Conservation (phyloP, 2,888 invertebrate species). For the Catotricha subobsoleta region DNA sequence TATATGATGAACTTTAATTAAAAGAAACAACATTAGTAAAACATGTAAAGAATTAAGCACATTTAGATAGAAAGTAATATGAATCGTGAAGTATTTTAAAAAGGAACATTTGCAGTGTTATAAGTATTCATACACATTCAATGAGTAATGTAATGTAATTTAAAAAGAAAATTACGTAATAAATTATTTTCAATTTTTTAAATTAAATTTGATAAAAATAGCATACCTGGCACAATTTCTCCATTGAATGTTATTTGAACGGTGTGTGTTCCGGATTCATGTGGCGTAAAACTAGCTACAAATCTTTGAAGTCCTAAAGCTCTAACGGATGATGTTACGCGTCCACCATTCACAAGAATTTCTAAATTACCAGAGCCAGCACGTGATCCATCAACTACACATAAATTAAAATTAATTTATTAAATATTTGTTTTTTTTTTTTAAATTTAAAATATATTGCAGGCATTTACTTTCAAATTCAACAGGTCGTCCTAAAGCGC, state of each 20-base stretch:
- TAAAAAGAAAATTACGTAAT: too few relatives aligned
- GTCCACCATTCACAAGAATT: slow-evolving; percentile 84
- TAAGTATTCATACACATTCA: too few relatives aligned
- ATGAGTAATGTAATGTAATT: too few relatives aligned
- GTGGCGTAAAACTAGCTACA: slow-evolving; percentile 84
- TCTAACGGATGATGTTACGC: slow-evolving; percentile 85
- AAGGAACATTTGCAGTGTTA: too few relatives aligned
- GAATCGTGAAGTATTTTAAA: too few relatives aligned
- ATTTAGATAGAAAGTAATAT: too few relatives aligned
- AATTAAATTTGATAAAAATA: too few relatives aligned
- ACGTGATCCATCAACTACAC: slow-evolving; percentile 74
- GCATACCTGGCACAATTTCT: slow-evolving; percentile 74
- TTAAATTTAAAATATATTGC: slow-evolving; percentile 7
- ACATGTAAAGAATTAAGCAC: too few relatives aligned
- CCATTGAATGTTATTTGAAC: slow-evolving; percentile 92
- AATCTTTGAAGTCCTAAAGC: slow-evolving; percentile 78
- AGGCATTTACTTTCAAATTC: slow-evolving; percentile 77
- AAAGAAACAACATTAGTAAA: too few relatives aligned
- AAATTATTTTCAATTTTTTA: too few relatives aligned
- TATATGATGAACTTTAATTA: too few relatives aligned
- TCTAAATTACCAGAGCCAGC: slow-evolving; percentile 96
- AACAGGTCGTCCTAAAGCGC: slow-evolving; percentile 75
- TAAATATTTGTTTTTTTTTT: too few relatives aligned
- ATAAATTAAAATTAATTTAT: slow-evolving; percentile 6
- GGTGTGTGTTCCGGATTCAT: slow-evolving; percentile 64